Conservation (phyloP, 1,140 invertebrate genomes). For the Parapsyche elsis region DNA sequence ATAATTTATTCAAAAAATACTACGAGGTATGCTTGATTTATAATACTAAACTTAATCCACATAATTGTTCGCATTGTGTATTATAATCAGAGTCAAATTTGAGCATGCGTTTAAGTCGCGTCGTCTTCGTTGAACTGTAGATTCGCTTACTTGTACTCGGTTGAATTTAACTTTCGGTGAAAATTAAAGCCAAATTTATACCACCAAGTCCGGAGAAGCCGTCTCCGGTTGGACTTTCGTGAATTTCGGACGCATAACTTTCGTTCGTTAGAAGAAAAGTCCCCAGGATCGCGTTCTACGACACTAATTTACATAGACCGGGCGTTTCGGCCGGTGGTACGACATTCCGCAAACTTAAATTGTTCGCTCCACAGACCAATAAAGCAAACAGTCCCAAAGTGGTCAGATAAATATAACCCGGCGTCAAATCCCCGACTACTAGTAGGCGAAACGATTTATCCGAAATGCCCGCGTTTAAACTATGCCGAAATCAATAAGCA, state of each 20-base stretch:
- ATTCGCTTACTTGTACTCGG: too few relatives aligned
- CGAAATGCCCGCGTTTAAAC: constrained; percentile 9
- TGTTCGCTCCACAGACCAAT: constrained; percentile 23
- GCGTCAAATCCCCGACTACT: constrained; percentile 21
- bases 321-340: not conserved
- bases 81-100: too few relatives aligned
- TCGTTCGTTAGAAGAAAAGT: constrained; percentile 38
- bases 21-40: too few relatives aligned
- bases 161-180: too few relatives aligned
- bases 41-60: too few relatives aligned
- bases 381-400: constrained; percentile 44
- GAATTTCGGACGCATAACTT: constrained; percentile 28
- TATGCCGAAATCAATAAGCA: not conserved
- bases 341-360: constrained; percentile 45
- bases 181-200: not conserved
- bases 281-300: constrained; percentile 20
- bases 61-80: too few relatives aligned
- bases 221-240: not conserved
- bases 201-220: too few relatives aligned
- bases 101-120: too few relatives aligned
- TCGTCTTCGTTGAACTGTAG: too few relatives aligned
- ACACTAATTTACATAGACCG: constrained; percentile 32
- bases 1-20: too few relatives aligned
- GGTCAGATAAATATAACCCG: constrained; percentile 45
- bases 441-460: constrained; percentile 34